Conservation (phyloP, 2,888 invertebrate species). For the Scrobipalpa atriplicella region DNA sequence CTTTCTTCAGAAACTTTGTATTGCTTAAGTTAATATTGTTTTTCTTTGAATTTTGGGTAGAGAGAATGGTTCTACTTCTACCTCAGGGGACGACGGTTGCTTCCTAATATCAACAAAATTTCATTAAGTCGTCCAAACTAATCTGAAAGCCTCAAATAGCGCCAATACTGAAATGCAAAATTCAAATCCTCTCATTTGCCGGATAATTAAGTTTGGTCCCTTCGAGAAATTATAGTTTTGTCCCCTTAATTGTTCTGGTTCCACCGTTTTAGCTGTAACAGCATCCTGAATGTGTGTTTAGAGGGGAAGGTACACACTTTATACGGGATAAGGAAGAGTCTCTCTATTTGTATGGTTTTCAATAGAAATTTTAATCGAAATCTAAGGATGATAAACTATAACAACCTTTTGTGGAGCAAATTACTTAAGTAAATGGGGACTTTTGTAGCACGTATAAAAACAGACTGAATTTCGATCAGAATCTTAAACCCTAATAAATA, state of each 20-base stretch:
- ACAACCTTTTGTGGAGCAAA: too few species aligned
- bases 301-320: too few species aligned
- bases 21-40: slow-evolving; percentile 18
- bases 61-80: neutral
- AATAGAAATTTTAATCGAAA: too few species aligned
- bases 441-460: too few species aligned
- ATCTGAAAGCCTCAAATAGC: slow-evolving; percentile 21
- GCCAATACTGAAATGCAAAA: slow-evolving; percentile 26
- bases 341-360: neutral
- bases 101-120: slow-evolving; percentile 19
- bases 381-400: too few species aligned
- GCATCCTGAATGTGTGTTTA: slow-evolving; percentile 16
- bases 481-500: too few species aligned
- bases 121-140: slow-evolving; percentile 12
- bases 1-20: slow-evolving; percentile 11
- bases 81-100: slow-evolving; percentile 2
- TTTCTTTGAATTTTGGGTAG: slow-evolving; percentile 17
- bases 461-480: too few species aligned
- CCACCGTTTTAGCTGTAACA: slow-evolving; percentile 12
- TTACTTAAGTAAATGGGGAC: too few species aligned
- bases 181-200: slow-evolving; percentile 28
- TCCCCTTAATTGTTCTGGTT: slow-evolving; percentile 27
- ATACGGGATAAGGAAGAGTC: neutral
- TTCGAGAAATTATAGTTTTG: slow-evolving; percentile 32
- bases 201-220: slow-evolving; percentile 30